These are phyloP conservation scores for Parazoanthus darwini DNA, from an alignment of 92 coral and sea anemone species.

Conservation along the genomic window DNA sequence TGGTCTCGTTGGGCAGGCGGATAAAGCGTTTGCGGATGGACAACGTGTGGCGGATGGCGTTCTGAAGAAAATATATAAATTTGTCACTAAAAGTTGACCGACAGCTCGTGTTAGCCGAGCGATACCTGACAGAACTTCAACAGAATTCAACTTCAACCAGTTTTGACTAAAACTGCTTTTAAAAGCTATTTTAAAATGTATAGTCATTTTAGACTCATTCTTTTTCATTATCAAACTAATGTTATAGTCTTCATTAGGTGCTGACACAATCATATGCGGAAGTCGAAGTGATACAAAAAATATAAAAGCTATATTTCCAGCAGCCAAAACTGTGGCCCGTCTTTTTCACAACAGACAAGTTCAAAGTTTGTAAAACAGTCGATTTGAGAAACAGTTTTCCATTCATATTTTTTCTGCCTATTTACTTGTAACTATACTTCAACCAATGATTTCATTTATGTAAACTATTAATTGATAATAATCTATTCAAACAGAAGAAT, in stretches of 20 bases:
- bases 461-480: background rate
- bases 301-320: background rate
- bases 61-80: background rate
- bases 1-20: constrained; percentile 48
- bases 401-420: no score
- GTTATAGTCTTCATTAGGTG: background rate
- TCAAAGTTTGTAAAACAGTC: no score
- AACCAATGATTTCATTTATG: no score
- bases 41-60: constrained; percentile 53
- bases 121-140: no score
- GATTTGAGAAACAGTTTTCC: no score
- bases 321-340: background rate
- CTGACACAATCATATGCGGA: background rate
- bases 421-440: no score
- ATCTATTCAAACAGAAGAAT: background rate
- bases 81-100: background rate
- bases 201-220: no score
- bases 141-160: no score
- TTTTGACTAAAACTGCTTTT: no score
- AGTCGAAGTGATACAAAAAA: background rate
- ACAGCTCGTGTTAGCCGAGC: background rate
- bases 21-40: constrained; percentile 56
- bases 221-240: no score
- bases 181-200: no score
- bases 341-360: background rate